These are phyloP conservation scores for Holothuria leucospilota DNA, from an alignment of 53 echinoderm and acorn worm genomes.

Conservation along the genomic window DNA sequence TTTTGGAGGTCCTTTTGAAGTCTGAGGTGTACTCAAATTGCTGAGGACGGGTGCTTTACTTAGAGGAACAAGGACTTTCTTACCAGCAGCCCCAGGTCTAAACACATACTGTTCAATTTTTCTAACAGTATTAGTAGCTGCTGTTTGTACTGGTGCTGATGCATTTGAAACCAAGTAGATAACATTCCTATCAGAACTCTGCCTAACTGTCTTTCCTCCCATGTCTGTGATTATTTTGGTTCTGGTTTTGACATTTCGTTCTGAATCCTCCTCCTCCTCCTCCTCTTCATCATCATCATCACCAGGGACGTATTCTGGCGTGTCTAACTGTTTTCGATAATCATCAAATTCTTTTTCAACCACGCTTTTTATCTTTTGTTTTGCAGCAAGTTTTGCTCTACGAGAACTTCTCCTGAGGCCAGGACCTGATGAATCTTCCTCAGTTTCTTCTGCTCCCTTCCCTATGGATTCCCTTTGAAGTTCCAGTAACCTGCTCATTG, in stretches of 20 bases:
- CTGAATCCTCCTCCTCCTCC: neutral
- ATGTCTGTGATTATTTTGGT: no score
- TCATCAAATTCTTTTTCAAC: conserved; percentile 48
- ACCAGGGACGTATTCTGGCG: conserved; percentile 6
- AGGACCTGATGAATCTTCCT: neutral
- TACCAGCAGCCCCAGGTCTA: neutral
- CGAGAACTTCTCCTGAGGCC: conserved; percentile 36
- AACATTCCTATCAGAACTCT: no score
- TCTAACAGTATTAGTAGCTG: neutral
- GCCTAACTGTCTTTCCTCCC: no score
- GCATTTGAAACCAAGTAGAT: no score
- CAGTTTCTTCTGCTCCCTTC: neutral
- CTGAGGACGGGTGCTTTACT: neutral
- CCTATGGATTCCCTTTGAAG: conserved; percentile 28
- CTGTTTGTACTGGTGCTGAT: no score
- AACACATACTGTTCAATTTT: conserved; percentile 41
- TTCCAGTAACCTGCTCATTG: conserved; percentile 23
- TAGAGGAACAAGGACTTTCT: conserved; percentile 14
- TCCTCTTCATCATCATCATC: conserved; percentile 29
- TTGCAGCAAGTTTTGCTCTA: conserved; percentile 45
- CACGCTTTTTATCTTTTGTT: conserved; percentile 40
- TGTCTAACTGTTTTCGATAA: conserved; percentile 13
- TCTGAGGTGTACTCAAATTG: neutral
- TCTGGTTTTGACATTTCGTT: no score
- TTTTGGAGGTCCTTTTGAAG: conserved; percentile 8